Conservation (phyloP, 2,113 vertebrate genomes). For the Cheirogaleus medius region DNA sequence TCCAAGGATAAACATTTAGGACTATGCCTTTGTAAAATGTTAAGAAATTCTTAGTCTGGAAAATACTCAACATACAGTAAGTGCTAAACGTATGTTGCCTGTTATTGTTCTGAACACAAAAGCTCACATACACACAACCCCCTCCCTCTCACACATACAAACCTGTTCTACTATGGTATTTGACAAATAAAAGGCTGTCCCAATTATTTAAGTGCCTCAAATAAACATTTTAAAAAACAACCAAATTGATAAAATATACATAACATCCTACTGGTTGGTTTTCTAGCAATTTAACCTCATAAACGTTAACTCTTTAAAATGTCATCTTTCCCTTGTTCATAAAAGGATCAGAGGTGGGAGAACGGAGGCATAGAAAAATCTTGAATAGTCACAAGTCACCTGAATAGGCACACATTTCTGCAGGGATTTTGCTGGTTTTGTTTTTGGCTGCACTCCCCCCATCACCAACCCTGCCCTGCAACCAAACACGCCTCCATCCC, state of each 20-base stretch:
- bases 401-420: slow-evolving; percentile 31
- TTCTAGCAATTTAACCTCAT: neutral
- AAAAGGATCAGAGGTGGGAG: neutral
- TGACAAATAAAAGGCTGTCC: neutral
- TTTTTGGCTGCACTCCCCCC: neutral
- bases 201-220: slow-evolving; percentile 6
- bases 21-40: neutral
- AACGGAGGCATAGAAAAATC: neutral
- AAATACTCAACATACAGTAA: neutral
- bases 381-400: neutral
- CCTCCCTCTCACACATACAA: neutral
- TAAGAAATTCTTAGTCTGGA: neutral
- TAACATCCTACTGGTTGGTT: neutral
- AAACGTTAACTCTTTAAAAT: slow-evolving; percentile 27
- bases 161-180: neutral
- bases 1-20: neutral
- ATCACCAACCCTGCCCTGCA: neutral
- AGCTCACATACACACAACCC: neutral
- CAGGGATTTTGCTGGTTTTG: neutral
- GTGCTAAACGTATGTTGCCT: neutral
- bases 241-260: neutral
- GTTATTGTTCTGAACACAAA: neutral
- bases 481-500: neutral
- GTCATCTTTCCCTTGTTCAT: neutral
- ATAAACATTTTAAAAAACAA: neutral